Percentiles rank a stretch among this genome's conserved stretches.
phyloP scores from a whole-genome alignment of 2,888 invertebrate genomes.

The Nebria salina region DNA sequence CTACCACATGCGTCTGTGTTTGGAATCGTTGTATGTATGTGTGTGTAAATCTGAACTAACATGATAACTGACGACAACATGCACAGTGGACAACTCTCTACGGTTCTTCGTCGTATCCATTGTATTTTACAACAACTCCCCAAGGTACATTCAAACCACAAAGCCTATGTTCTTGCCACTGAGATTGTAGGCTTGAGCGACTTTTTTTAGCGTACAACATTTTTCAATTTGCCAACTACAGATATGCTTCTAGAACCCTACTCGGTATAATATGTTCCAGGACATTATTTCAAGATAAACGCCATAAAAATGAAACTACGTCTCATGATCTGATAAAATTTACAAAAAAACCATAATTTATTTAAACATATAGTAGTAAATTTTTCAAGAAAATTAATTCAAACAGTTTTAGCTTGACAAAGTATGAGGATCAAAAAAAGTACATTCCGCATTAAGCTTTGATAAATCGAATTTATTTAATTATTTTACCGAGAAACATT shows the following conservation, averaged over 20 bases:
- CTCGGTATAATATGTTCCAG: neutral
- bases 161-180: conserved; percentile 29
- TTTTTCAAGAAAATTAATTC: too few species aligned
- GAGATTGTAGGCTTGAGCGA: conserved; percentile 23
- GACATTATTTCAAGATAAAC: neutral
- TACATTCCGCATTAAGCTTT: too few species aligned
- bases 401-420: too few species aligned
- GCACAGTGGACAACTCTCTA: conserved; percentile 6
- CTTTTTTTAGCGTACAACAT: conserved; percentile 30
- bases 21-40: neutral
- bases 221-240: conserved; percentile 34
- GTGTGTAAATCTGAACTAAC: conserved; percentile 23
- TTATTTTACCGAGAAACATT: too few species aligned
- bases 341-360: too few species aligned
- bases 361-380: too few species aligned
- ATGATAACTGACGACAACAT: conserved; percentile 31
- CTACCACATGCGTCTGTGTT: neutral
- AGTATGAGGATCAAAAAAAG: too few species aligned
- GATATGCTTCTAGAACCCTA: neutral
- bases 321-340: too few species aligned
- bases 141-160: conserved; percentile 35
- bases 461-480: too few species aligned
- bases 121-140: conserved; percentile 27
- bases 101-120: conserved; percentile 9
- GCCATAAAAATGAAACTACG: neutral